Percentiles rank a stretch among this genome's conserved stretches.
Evolutionary conservation across 2,113 vertebrate species (phyloP).

Genomic region (Odocoileus hemionus): DNA sequence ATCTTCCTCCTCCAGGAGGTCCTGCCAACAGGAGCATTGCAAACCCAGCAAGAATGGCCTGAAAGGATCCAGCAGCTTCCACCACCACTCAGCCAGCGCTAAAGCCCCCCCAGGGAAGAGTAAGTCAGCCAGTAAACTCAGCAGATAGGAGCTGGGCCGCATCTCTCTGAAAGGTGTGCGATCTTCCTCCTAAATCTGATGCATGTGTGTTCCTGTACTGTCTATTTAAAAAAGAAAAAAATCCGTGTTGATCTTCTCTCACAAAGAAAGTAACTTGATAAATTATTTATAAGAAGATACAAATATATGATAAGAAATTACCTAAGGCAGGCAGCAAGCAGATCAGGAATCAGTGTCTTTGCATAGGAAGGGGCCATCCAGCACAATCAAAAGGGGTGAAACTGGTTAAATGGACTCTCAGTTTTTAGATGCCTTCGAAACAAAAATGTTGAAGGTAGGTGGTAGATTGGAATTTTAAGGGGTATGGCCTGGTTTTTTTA

Average conservation of each 20-base stretch:
- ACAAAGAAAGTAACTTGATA: constrained; percentile 75
- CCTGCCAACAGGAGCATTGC: constrained; percentile 91
- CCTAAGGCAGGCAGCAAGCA: constrained; percentile 75
- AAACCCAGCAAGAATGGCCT: constrained; percentile 86
- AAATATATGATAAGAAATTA: constrained; percentile 74
- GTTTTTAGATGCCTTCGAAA: constrained; percentile 62
- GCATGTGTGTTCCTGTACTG: constrained; percentile 84
- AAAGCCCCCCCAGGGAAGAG: constrained; percentile 88
- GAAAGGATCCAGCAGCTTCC: constrained; percentile 82
- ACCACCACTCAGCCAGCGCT: constrained; percentile 83
- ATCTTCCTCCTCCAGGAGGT: constrained; percentile 92
- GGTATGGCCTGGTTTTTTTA: constrained; percentile 55
- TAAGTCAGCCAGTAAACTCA: constrained; percentile 94
- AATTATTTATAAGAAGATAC: constrained; percentile 76
- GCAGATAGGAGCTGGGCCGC: constrained; percentile 90
- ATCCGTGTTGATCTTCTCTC: constrained; percentile 79
- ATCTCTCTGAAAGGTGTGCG: constrained; percentile 72
- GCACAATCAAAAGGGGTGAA: constrained; percentile 63
- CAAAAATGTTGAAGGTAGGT: constrained; percentile 18
- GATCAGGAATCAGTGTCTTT: constrained; percentile 49
- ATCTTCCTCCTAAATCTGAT: constrained; percentile 74
- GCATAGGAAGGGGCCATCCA: constrained; percentile 35
- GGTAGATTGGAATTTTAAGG: constrained; percentile 48
- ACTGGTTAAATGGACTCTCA: constrained; percentile 56
- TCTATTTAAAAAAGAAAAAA: constrained; percentile 75